Evolutionary conservation across 2,888 invertebrate species (phyloP).

Genomic region (Conops quadrifasciatus): DNA sequence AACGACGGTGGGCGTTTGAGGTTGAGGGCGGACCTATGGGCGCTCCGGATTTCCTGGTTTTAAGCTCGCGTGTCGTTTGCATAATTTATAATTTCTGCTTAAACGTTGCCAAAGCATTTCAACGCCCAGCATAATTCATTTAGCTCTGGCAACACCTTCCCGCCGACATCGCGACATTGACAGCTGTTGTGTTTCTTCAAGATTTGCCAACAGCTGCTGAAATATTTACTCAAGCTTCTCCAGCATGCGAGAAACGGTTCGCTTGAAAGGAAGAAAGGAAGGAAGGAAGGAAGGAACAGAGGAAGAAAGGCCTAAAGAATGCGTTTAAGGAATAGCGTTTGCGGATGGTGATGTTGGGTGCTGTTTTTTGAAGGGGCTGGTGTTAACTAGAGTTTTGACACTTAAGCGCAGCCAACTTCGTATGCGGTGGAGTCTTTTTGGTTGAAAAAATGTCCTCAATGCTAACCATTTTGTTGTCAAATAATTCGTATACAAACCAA

Average conservation of each 20-base stretch:
- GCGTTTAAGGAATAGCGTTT: not conserved
- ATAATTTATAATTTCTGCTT: slow-evolving; percentile 37
- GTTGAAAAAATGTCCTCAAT: slow-evolving; percentile 11
- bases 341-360: slow-evolving; percentile 18
- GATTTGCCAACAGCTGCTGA: not conserved
- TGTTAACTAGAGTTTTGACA: not conserved
- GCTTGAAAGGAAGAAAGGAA: not conserved
- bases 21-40: not conserved
- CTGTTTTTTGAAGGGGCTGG: slow-evolving; percentile 18
- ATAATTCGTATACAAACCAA: not conserved
- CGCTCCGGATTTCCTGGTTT: slow-evolving; percentile 18
- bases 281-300: not conserved
- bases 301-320: slow-evolving; percentile 15
- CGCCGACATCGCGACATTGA: not conserved
- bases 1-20: too few relatives aligned
- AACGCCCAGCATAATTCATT: slow-evolving; percentile 40
- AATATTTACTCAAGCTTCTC: slow-evolving; percentile 12
- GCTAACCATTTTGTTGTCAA: too few relatives aligned
- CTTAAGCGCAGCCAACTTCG: slow-evolving; percentile 6
- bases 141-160: slow-evolving; percentile 23
- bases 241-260: slow-evolving; percentile 23
- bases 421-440: slow-evolving; percentile 34
- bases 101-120: slow-evolving; percentile 18
- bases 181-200: not conserved
- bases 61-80: slow-evolving; percentile 23